phyloP scores from a whole-genome alignment of 1,140 invertebrate genomes.

The Calosoma granatense region DNA sequence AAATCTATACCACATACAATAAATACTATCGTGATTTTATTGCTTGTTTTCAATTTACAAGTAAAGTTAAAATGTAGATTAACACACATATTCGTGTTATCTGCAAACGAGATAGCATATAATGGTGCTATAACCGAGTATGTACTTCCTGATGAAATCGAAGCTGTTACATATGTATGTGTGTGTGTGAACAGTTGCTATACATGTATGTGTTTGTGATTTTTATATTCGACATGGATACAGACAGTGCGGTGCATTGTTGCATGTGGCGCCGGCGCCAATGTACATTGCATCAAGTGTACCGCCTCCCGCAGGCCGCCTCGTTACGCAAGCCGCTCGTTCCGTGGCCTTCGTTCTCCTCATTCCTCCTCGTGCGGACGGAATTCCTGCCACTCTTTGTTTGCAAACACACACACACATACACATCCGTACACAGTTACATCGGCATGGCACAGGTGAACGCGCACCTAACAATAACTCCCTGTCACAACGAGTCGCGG shows the following conservation, averaged over 20 bases:
- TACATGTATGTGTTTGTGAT: neutral
- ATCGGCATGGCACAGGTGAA: neutral
- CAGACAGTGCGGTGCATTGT: neutral
- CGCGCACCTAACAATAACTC: neutral
- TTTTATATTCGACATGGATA: neutral
- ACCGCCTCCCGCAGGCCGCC: too few species aligned
- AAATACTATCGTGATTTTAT: too few species aligned
- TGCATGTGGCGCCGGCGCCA: neutral
- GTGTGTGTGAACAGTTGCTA: too few species aligned
- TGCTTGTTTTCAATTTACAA: too few species aligned
- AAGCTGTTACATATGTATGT: neutral
- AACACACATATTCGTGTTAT: too few species aligned
- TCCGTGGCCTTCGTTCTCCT: neutral
- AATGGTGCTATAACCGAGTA: too few species aligned
- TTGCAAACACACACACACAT: neutral
- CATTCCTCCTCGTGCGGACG: too few species aligned
- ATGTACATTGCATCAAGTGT: neutral
- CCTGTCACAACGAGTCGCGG: neutral
- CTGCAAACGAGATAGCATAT: too few species aligned
- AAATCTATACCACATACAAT: too few species aligned
- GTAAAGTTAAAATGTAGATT: too few species aligned
- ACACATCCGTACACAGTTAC: neutral
- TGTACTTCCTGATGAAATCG: too few species aligned
- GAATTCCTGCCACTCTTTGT: neutral
- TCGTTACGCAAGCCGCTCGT: neutral